Base-by-base conservation (phyloP, 2,113 vertebrate species). In the Nettapus auritus region DNA sequence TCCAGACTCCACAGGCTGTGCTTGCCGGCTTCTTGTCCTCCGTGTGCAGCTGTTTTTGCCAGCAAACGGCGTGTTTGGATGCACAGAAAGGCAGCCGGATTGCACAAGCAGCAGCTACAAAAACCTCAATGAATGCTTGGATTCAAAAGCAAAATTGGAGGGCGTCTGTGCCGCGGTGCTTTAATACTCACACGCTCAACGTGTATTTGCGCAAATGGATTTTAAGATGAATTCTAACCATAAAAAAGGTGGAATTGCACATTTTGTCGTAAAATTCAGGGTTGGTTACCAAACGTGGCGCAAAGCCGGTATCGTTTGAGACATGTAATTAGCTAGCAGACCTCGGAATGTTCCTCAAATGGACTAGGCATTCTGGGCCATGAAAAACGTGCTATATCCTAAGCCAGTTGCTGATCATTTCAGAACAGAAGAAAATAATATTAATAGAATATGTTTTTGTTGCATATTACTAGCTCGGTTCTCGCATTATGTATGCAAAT, bases 401-500 rank as follows among this genome's bases (percentile, higher is more conserved):
- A 94, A 92, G 76, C 57, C 75, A 92, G 90, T 92, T 93, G 93
- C n/a, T 92, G 78, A 60, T 95, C 84, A 95, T 96, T 96, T 95
- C 82, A 90, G 94, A 95, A 92, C 60, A 96, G 92, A 91, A 94
- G 33, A 96, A 96, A 95, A 87, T 90, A 96, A 79, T 96, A 96
- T 93, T 96, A 96, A 90, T 95, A 94, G 90, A 96, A 91, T 92
- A 92, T 82, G 77, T 16, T 96, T 94, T 93, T 94, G 83, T 90
- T 96, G 86, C 78, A 34, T 76, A 90, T 94, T 93, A 94, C 70
- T 92, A 89, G 92, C 74, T 96, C 3, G 2, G 63, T 96, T 93
- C 74, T 85, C 87, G 36, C 55, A 96, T 94, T 96, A 87, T 82
- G 33, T 89, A 97, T 97, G 96, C 96, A 97, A 97, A 96, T 95